Conservation (phyloP, 2,888 invertebrate species). For the Lasioglossum oenotherae region DNA sequence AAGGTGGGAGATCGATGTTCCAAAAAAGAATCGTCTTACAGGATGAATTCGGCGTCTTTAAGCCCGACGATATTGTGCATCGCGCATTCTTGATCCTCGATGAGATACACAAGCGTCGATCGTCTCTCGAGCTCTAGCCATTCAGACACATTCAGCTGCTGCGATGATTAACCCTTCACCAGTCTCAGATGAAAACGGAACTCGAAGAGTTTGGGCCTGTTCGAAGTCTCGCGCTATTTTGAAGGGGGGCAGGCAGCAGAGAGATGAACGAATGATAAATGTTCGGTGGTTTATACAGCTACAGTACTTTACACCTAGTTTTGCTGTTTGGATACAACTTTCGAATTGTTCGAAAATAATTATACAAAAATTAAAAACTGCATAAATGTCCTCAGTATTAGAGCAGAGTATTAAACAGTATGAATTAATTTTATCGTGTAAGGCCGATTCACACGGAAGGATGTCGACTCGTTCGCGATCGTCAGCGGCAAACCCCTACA, state of each 20-base stretch:
- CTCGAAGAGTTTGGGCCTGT: background rate
- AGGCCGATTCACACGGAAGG: no score
- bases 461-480: no score
- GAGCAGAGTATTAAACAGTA: background rate
- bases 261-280: background rate
- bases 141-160: background rate
- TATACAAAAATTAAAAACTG: background rate
- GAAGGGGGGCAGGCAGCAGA: background rate
- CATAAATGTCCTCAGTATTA: background rate
- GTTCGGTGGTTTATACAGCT: background rate
- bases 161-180: constrained; percentile 4
- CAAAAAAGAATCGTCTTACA: constrained; percentile 46
- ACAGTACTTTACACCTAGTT: background rate
- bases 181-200: background rate
- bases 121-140: no score
- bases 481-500: no score
- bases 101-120: constrained; percentile 41
- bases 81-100: constrained; percentile 67
- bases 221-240: background rate
- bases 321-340: background rate
- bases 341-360: background rate
- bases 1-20: constrained; percentile 8
- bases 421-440: background rate
- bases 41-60: constrained; percentile 49
- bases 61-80: constrained; percentile 48